These are phyloP conservation scores for Sebastes ruberrimus DNA, from an alignment of 2,797 vertebrate species.

Conservation along the genomic window DNA sequence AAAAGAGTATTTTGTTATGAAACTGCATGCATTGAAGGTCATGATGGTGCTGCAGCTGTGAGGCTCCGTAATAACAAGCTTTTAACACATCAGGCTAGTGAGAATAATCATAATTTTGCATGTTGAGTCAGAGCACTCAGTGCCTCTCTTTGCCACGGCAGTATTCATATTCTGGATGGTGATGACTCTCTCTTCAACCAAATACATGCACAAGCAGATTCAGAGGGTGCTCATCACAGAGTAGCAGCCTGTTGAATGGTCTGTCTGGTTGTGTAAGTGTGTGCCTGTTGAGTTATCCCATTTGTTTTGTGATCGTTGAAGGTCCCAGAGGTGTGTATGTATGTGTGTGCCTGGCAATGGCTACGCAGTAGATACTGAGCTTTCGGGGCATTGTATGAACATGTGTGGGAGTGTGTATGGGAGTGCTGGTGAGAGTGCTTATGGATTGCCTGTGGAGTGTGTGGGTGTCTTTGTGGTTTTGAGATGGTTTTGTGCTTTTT, in stretches of 20 bases:
- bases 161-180: constrained; percentile 4
- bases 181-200: not conserved
- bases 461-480: constrained; percentile 64
- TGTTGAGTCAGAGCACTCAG: not conserved
- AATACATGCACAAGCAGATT: not conserved
- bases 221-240: constrained; percentile 9
- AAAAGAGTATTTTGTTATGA: not conserved
- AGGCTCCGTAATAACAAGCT: not conserved
- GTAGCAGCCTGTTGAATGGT: not conserved
- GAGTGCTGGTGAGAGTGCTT: constrained; percentile 60
- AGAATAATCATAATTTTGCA: not conserved
- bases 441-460: constrained; percentile 52
- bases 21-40: not conserved
- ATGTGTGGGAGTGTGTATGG: constrained; percentile 63
- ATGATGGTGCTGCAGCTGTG: not conserved
- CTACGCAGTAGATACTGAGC: constrained; percentile 12
- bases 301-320: not conserved
- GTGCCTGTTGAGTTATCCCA: not conserved
- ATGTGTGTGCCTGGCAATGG: not conserved
- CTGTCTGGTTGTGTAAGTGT: constrained; percentile 25
- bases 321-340: not conserved
- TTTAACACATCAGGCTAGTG: not conserved
- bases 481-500: constrained; percentile 62
- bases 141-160: not conserved
- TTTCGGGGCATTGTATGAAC: constrained; percentile 17